These are phyloP conservation scores for Lepus europaeus DNA, from an alignment of 2,113 vertebrate genomes.

Conservation along the genomic window DNA sequence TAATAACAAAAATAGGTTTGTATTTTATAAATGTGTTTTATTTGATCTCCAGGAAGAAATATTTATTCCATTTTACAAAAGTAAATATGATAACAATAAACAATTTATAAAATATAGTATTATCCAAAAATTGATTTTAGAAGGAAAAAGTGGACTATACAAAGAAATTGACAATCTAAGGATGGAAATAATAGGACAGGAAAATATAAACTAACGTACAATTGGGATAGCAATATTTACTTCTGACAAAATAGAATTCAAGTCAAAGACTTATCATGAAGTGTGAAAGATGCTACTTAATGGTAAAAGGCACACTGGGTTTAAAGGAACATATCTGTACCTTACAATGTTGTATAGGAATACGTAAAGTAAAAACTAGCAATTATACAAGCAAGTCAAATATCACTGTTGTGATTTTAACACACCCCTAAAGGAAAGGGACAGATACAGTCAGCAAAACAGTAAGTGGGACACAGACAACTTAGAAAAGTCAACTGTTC, in stretches of 20 bases:
- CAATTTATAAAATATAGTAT: not conserved
- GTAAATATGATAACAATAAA: not conserved
- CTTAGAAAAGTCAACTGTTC: not conserved
- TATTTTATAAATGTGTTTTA: not conserved
- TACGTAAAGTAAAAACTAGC: not conserved
- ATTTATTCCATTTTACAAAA: not conserved
- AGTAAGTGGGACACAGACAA: not conserved
- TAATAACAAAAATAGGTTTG: not conserved
- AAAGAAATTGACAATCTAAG: not conserved
- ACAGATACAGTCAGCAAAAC: not conserved
- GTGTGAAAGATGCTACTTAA: not conserved
- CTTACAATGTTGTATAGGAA: not conserved
- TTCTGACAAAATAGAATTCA: not conserved
- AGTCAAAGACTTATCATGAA: not conserved
- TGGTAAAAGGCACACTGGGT: not conserved
- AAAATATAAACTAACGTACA: not conserved
- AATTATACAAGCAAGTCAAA: not conserved
- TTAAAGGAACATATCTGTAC: not conserved
- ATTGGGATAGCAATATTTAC: not conserved
- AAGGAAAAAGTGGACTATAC: not conserved
- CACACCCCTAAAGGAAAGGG: not conserved
- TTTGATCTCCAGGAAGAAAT: not conserved
- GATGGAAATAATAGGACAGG: not conserved
- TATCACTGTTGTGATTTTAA: not conserved
- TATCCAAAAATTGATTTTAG: not conserved